Percentiles rank a stretch among this genome's conserved stretches.
Conservation (phyloP, 2,888 invertebrate species). For the Papilio demoleus region DNA sequence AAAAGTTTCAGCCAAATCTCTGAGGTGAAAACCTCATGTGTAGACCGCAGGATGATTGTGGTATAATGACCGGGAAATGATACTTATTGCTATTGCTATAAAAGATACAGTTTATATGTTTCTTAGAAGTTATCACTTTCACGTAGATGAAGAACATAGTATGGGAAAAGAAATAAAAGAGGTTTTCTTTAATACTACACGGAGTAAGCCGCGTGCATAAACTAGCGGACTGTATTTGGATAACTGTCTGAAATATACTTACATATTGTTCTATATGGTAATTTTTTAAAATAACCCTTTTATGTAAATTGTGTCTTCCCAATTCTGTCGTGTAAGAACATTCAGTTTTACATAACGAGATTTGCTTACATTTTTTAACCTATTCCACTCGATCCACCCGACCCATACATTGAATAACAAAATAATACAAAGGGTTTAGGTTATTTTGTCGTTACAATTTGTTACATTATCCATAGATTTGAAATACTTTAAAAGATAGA, state of each 20-base stretch:
- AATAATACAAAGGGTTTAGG: neutral
- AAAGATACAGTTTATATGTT: no score
- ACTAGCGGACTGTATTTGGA: no score
- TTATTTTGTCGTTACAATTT: neutral
- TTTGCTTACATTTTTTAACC: slow-evolving; percentile 25
- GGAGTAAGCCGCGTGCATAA: no score
- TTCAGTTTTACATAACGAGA: slow-evolving; percentile 25
- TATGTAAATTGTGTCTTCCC: neutral
- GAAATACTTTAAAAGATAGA: neutral
- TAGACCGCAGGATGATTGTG: no score
- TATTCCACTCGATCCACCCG: slow-evolving; percentile 1
- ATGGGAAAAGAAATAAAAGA: no score
- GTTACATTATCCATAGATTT: neutral
- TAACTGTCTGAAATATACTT: neutral
- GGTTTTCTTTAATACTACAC: no score
- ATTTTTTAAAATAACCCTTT: neutral
- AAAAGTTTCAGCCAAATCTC: no score
- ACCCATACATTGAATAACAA: slow-evolving; percentile 9
- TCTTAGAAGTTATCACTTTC: no score
- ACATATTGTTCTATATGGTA: neutral
- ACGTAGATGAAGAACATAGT: no score
- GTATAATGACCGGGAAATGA: no score
- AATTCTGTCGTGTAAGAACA: slow-evolving; percentile 20
- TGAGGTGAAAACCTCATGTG: no score
- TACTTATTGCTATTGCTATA: no score